phyloP scores from a whole-genome alignment of 2,113 vertebrate genomes.

The Gallinago jamesoni region DNA sequence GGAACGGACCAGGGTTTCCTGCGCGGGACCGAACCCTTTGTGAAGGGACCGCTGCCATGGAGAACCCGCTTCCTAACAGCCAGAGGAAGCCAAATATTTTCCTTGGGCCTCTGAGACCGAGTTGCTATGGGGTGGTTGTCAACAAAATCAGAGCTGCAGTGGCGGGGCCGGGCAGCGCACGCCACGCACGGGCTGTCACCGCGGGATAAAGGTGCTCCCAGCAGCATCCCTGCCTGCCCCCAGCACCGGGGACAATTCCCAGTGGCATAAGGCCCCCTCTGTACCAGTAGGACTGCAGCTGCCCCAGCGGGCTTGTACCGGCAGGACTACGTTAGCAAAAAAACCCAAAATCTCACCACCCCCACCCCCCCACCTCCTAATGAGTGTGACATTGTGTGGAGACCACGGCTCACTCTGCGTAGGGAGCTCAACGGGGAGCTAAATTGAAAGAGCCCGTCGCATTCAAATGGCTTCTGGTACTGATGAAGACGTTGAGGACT shows the following conservation, averaged over 20 bases:
- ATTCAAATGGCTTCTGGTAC: constrained; percentile 38
- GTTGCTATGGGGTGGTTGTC: background rate
- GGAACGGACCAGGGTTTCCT: constrained; percentile 68
- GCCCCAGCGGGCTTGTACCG: background rate
- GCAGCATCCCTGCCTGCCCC: background rate
- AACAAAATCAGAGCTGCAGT: background rate
- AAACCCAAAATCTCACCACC: background rate
- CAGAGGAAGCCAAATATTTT: constrained; percentile 71
- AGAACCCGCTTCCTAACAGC: constrained; percentile 67
- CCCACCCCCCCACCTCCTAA: background rate
- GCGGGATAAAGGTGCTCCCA: background rate
- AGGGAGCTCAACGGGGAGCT: background rate
- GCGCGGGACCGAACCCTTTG: constrained; percentile 47
- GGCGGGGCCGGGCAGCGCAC: background rate
- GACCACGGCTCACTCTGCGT: background rate
- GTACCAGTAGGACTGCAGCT: background rate
- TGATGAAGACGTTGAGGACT: background rate
- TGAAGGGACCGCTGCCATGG: constrained; percentile 29
- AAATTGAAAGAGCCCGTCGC: constrained; percentile 9
- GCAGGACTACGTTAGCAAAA: background rate
- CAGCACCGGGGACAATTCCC: background rate
- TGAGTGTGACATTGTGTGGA: background rate
- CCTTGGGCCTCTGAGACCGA: constrained; percentile 5
- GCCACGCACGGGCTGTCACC: background rate
- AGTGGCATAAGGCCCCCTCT: constrained; percentile 16